Conservation (phyloP, 2,113 vertebrate species). For the Pterocles orientalis region DNA sequence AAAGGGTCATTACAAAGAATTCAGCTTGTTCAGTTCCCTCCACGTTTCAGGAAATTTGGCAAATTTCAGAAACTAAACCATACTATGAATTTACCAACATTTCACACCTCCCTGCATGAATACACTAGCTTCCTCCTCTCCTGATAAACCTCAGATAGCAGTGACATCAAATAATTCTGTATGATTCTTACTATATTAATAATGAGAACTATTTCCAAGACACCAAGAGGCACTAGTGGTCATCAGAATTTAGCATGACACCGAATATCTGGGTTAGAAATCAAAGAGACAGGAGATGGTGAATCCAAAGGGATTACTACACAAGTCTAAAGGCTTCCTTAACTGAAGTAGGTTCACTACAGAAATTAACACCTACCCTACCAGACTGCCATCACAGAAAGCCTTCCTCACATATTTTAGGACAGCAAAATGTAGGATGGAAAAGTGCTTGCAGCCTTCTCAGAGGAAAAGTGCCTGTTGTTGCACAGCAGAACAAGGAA, state of each 20-base stretch:
- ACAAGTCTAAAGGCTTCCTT: neutral
- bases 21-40: neutral
- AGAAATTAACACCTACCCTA: neutral
- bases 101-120: neutral
- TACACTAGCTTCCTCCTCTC: neutral
- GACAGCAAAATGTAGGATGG: neutral
- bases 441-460: neutral
- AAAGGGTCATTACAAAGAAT: neutral
- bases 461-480: neutral
- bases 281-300: neutral
- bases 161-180: neutral
- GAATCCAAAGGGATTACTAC: neutral
- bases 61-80: neutral
- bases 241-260: neutral
- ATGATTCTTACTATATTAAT: neutral
- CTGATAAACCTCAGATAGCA: neutral
- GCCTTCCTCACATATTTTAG: neutral
- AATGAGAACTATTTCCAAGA: neutral
- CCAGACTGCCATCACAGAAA: neutral
- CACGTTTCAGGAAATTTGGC: neutral
- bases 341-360: neutral
- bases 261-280: neutral
- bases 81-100: neutral
- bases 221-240: constrained; percentile 3
- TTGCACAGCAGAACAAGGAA: neutral